Evolutionary conservation across 2,797 vertebrate genomes (phyloP).

Genomic region (Somateria mollissima): DNA sequence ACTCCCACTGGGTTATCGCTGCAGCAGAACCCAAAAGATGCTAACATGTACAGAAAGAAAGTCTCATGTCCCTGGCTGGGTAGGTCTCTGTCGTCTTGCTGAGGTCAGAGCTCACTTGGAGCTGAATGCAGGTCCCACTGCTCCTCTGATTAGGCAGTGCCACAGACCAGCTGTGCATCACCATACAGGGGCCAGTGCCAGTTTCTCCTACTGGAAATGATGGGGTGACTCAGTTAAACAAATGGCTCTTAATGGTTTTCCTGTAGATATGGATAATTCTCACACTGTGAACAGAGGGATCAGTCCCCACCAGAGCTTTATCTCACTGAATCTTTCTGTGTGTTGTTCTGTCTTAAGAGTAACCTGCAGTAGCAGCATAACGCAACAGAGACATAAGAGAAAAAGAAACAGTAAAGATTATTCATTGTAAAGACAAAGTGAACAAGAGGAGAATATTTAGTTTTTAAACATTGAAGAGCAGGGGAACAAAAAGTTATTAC

Average conservation of each 20-base stretch:
- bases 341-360: not conserved
- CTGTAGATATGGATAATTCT: not conserved
- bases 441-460: not conserved
- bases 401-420: not conserved
- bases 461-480: not conserved
- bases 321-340: not conserved
- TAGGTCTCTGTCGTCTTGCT: not conserved
- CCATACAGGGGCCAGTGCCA: not conserved
- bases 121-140: not conserved
- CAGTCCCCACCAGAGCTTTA: not conserved
- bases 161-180: not conserved
- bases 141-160: not conserved
- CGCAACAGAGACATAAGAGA: not conserved
- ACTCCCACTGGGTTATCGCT: not conserved
- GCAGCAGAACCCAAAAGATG: not conserved
- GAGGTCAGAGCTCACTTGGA: not conserved
- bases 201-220: not conserved
- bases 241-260: not conserved
- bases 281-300: not conserved
- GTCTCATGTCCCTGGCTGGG: not conserved
- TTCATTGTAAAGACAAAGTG: not conserved
- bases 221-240: not conserved
- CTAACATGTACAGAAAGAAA: fast-evolving
- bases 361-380: not conserved
- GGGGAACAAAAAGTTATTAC: not conserved